Evolutionary conservation across 2,888 invertebrate species (phyloP).

Genomic region (Nomada fucata): DNA sequence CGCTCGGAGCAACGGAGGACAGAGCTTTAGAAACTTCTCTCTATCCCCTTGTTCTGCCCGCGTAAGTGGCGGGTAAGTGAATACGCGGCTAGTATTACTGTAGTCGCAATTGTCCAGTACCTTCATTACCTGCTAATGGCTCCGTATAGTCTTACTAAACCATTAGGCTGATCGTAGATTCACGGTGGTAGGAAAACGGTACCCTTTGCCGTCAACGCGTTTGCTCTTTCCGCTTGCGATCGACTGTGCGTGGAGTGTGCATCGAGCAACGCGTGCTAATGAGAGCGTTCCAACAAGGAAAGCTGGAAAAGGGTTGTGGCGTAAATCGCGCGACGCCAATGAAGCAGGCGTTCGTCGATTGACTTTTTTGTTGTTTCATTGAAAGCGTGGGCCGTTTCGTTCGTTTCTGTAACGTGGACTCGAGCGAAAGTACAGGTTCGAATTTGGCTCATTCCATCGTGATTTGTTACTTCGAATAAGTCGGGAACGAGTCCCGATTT

Average conservation of each 20-base stretch:
- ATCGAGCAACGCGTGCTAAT: constrained; percentile 8
- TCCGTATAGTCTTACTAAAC: constrained; percentile 53
- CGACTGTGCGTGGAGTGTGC: neutral
- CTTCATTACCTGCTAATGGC: constrained; percentile 62
- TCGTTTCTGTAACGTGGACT: neutral
- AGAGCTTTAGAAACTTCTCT: constrained; percentile 52
- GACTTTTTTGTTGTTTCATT: neutral
- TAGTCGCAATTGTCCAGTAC: constrained; percentile 53
- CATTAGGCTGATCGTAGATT: constrained; percentile 47
- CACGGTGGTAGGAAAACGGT: neutral
- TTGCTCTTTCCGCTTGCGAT: neutral
- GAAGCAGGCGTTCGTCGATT: neutral
- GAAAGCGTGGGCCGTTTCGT: neutral
- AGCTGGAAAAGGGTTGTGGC: neutral
- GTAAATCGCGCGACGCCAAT: neutral
- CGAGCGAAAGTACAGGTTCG: too few species aligned
- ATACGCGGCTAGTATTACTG: constrained; percentile 55
- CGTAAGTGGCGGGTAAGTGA: constrained; percentile 54
- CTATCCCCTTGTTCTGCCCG: constrained; percentile 40
- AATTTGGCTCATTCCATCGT: too few species aligned
- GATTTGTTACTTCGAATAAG: too few species aligned
- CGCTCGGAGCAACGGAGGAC: constrained; percentile 48
- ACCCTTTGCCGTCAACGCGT: neutral
- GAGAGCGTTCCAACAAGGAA: constrained; percentile 20
- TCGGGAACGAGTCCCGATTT: too few species aligned